Conservation (phyloP, 2,797 vertebrate genomes). For the Pseudomugil tenellus region DNA sequence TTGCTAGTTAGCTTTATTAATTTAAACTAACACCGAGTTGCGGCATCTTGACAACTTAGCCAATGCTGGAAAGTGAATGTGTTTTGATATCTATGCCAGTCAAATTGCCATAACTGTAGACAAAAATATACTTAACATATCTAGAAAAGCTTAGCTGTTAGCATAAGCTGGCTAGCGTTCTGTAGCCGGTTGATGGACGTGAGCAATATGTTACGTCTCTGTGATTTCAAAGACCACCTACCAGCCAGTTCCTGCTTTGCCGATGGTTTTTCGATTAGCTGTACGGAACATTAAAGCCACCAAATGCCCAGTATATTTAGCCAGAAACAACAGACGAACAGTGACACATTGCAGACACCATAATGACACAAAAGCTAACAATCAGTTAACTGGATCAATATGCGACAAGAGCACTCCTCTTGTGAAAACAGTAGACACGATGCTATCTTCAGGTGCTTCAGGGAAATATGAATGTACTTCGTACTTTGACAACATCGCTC, state of each 20-base stretch:
- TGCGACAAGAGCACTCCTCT: slow-evolving; percentile 51
- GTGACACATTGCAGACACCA: slow-evolving; percentile 68
- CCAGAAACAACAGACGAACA: slow-evolving; percentile 77
- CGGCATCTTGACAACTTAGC: background rate
- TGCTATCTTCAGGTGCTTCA: slow-evolving; percentile 42
- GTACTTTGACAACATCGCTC: background rate
- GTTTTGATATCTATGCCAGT: fast-evolving
- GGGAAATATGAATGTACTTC: fast-evolving
- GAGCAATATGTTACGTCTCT: slow-evolving; percentile 56
- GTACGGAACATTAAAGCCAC: slow-evolving; percentile 86
- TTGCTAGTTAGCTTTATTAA: slow-evolving; percentile 7
- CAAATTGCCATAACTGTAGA: background rate
- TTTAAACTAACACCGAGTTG: background rate
- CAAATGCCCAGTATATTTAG: slow-evolving; percentile 70
- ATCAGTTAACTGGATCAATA: slow-evolving; percentile 57
- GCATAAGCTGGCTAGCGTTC: slow-evolving; percentile 45
- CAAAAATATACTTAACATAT: background rate
- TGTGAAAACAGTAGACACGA: slow-evolving; percentile 8
- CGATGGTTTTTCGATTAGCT: slow-evolving; percentile 83
- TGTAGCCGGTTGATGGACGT: slow-evolving; percentile 55
- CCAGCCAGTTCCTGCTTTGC: slow-evolving; percentile 88
- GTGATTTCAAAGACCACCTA: slow-evolving; percentile 70
- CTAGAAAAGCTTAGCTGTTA: slow-evolving; percentile 37
- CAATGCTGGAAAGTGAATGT: too few species aligned
- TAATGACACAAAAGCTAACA: slow-evolving; percentile 73